Evolutionary conservation across 2,888 invertebrate genomes (phyloP), one percentile per base, ranked within the genome.

Genomic region (Platerodrilus igneus): DNA sequence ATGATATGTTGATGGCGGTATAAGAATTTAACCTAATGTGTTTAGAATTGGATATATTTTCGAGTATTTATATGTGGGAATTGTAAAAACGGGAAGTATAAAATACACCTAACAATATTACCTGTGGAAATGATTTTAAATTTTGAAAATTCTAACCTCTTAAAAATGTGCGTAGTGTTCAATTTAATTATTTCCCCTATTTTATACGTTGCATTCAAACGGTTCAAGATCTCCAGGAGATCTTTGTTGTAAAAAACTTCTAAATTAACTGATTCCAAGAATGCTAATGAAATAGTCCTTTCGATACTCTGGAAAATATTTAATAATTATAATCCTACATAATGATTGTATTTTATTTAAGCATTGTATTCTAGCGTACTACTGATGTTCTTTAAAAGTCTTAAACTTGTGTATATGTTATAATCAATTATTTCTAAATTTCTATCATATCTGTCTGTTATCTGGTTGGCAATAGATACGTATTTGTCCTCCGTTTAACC

Each of bases 391-490:
- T 30, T 33, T 19, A 41, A 11, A 3, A 30, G 18, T 9, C 7
- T 22, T n/a, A 31, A 6, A n/a, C 35, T 35, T 2, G n/a, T n/a
- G n/a, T 41, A 41, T 1, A 34, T 16, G 6, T 37, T 30, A 11
- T 33, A 19, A 11, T 40, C 23, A 2, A 46, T 29, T 2, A 17
- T 20, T 33, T 39, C 23, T 6, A 42, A 20, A 27, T 47, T 41
- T 17, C 30, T 26, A 1, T 22, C 19, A 20, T 44, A 47, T 10
- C 47, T 18, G 6, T 37, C 25, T 1, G 43, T 46, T 10, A 48
- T 46, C 11, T 48, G 46, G 28, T 41, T 41, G 4, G 45, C 48
- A 30, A 48, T 46, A 7, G 45, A 43, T 15, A 28, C 34, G 20
- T 41, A 43, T 27, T 25, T 33, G 21, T 44, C 30, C 2, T 23